Evolutionary conservation across 2,797 vertebrate genomes (phyloP).

Genomic region (Salmo trutta): DNA sequence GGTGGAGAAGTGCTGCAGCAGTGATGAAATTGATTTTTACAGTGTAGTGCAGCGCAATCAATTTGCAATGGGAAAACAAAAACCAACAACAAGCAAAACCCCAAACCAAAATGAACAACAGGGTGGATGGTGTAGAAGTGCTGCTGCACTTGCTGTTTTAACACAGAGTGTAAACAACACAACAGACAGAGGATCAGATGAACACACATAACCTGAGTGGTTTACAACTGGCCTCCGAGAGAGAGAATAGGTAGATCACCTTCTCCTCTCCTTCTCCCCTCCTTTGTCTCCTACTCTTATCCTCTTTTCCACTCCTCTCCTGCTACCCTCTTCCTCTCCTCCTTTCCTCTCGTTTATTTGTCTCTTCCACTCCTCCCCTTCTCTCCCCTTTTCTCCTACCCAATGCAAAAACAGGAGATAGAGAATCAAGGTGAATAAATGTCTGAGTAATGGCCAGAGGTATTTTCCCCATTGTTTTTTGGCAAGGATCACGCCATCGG

Average conservation of each 20-base stretch:
- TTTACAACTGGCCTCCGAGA: background rate
- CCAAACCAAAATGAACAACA: constrained; percentile 51
- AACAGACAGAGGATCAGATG: background rate
- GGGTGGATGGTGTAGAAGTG: constrained; percentile 52
- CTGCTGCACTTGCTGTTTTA: background rate
- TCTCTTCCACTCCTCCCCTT: background rate
- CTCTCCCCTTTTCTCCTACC: background rate
- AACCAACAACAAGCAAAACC: constrained; percentile 39
- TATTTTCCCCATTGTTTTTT: background rate
- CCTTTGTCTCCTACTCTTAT: background rate
- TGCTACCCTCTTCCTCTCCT: background rate
- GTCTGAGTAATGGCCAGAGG: background rate
- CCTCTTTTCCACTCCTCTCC: background rate
- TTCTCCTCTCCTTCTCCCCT: too few relatives aligned
- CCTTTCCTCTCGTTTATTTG: too few relatives aligned
- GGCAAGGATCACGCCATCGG: background rate
- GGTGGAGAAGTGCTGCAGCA: constrained; percentile 12
- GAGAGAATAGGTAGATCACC: background rate
- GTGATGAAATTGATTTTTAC: constrained; percentile 36
- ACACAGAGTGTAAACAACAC: background rate
- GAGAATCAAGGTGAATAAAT: background rate
- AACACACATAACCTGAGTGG: background rate
- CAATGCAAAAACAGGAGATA: background rate
- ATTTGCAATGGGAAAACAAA: constrained; percentile 48
- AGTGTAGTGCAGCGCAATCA: constrained; percentile 40